A percentile compares a stretch with the other conserved stretches of the same genome.
These are phyloP conservation scores for Chrysolina oricalcia DNA, from an alignment of 2,888 invertebrate genomes.

Conservation along the genomic window DNA sequence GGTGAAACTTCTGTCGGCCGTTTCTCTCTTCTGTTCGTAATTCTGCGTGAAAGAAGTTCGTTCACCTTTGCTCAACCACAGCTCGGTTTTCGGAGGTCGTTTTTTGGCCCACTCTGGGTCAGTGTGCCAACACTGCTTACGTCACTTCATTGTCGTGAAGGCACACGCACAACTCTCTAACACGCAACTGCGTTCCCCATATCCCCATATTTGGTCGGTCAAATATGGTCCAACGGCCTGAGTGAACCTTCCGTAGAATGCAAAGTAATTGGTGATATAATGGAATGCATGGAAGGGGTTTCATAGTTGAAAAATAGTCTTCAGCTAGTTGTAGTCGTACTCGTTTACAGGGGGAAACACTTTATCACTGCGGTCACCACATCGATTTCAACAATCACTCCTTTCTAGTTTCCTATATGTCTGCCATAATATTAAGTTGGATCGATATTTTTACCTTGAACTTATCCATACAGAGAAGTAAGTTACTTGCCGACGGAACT, in stretches of 20 bases:
- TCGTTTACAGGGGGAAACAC: background rate
- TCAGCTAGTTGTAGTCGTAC: background rate
- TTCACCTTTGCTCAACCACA: conserved; percentile 44
- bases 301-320: background rate
- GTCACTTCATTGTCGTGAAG: conserved; percentile 27
- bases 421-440: no score
- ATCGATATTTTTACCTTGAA: no score
- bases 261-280: conserved; percentile 8
- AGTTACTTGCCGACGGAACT: no score
- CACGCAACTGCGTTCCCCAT: conserved; percentile 34
- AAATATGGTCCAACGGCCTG: background rate
- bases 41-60: conserved; percentile 47
- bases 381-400: no score
- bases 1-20: conserved; percentile 58
- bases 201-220: conserved; percentile 10
- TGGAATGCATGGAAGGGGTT: background rate
- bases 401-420: no score
- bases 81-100: conserved; percentile 38
- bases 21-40: conserved; percentile 41
- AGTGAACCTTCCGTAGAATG: conserved; percentile 3
- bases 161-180: conserved; percentile 32
- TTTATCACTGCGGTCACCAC: no score
- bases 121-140: conserved; percentile 53
- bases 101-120: conserved; percentile 56
- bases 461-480: no score